phyloP scores from a whole-genome alignment of 2,888 invertebrate genomes.

The Tolmerus cingulatus region DNA sequence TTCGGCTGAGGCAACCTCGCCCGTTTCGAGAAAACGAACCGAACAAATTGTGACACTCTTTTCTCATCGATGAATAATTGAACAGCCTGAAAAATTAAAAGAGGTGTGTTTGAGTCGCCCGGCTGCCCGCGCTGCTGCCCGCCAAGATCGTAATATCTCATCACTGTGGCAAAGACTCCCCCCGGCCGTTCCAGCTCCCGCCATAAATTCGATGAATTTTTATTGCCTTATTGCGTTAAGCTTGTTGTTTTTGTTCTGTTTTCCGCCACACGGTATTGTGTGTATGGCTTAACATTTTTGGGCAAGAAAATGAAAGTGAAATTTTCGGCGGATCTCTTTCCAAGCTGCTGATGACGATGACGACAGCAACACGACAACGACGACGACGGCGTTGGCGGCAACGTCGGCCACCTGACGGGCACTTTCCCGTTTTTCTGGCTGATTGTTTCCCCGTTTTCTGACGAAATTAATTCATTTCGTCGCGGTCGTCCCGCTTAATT shows the following conservation, averaged over 20 bases:
- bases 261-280: not conserved
- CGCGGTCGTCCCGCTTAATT: not conserved
- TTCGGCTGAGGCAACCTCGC: not conserved
- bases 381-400: not conserved
- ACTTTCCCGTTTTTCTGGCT: constrained; percentile 6
- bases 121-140: not conserved
- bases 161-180: not conserved
- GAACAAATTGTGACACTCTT: constrained; percentile 30
- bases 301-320: constrained; percentile 15
- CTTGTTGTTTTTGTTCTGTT: not conserved
- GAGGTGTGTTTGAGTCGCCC: not conserved
- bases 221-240: not conserved
- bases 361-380: not conserved
- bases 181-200: not conserved
- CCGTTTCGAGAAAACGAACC: not conserved
- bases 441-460: not conserved
- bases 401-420: not conserved
- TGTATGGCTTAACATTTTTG: constrained; percentile 6
- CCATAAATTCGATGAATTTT: not conserved
- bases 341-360: not conserved
- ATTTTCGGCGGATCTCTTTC: not conserved
- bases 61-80: constrained; percentile 28
- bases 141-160: not conserved
- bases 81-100: constrained; percentile 25
- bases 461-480: not conserved